phyloP scores from a whole-genome alignment of 2,113 vertebrate genomes.

The Aphyosemion australe region DNA sequence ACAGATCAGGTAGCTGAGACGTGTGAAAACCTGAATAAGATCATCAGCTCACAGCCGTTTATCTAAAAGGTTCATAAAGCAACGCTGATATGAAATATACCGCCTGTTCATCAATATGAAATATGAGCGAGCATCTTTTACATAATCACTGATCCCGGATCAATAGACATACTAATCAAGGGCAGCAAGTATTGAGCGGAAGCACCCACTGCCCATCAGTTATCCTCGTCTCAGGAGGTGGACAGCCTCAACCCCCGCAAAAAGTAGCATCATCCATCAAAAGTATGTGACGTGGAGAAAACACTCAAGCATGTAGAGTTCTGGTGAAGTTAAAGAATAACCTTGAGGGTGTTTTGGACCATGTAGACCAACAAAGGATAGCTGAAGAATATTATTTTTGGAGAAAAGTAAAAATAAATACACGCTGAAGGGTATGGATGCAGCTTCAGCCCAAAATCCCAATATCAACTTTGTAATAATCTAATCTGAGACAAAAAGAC shows the following conservation, averaged over 20 bases:
- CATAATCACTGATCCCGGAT: conserved; percentile 72
- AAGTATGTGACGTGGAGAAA: conserved; percentile 63
- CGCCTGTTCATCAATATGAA: conserved; percentile 62
- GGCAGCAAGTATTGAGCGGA: conserved; percentile 67
- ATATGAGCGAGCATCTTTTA: conserved; percentile 68
- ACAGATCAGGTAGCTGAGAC: conserved; percentile 4
- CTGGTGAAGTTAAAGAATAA: conserved; percentile 56
- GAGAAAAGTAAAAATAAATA: background rate
- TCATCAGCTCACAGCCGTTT: conserved; percentile 16
- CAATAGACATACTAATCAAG: conserved; percentile 75
- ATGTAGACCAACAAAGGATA: conserved; percentile 23
- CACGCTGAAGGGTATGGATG: no score
- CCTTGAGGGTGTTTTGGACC: conserved; percentile 47
- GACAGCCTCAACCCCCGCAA: conserved; percentile 53
- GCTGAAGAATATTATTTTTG: conserved; percentile 15
- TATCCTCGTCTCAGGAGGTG: conserved; percentile 61
- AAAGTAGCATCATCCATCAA: conserved; percentile 72
- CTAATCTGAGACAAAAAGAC: no score
- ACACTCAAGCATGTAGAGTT: conserved; percentile 44
- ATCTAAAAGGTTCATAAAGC: background rate
- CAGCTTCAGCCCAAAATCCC: no score
- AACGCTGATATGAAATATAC: conserved; percentile 30
- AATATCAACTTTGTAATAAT: no score
- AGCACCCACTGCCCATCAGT: conserved; percentile 64
- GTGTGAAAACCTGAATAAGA: conserved; percentile 4